phyloP scores from a whole-genome alignment of 2,113 vertebrate species.

The Brevimyrus niger region DNA sequence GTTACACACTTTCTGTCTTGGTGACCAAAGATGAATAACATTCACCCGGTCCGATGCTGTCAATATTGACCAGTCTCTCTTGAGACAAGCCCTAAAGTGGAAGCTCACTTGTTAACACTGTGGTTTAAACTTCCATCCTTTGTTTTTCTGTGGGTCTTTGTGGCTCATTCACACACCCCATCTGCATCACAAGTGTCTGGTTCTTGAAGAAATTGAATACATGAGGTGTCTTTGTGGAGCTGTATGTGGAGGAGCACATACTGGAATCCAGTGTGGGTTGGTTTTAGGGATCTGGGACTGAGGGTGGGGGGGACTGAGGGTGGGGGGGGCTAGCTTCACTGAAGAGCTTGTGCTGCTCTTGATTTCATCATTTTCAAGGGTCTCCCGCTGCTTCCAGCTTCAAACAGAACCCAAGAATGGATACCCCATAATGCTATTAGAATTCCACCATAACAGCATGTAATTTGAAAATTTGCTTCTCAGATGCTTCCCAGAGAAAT shows the following conservation, averaged over 20 bases:
- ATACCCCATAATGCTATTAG: background rate
- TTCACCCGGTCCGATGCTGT: constrained; percentile 20
- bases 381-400: background rate
- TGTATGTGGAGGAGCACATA: background rate
- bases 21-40: constrained; percentile 15
- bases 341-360: background rate
- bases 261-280: background rate
- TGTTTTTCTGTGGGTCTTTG: background rate
- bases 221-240: background rate
- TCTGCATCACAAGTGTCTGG: background rate
- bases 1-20: constrained; percentile 14
- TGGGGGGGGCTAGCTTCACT: background rate
- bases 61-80: constrained; percentile 11
- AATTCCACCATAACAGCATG: background rate
- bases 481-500: background rate
- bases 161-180: background rate
- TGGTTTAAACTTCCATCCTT: background rate
- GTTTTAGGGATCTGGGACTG: background rate
- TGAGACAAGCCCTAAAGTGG: background rate
- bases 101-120: background rate
- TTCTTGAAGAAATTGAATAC: background rate
- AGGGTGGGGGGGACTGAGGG: background rate
- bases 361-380: background rate
- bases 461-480: background rate
- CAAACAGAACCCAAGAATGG: background rate